These are phyloP conservation scores for Liodrosophila aerea DNA, from an alignment of 2,888 invertebrate species.

Conservation along the genomic window DNA sequence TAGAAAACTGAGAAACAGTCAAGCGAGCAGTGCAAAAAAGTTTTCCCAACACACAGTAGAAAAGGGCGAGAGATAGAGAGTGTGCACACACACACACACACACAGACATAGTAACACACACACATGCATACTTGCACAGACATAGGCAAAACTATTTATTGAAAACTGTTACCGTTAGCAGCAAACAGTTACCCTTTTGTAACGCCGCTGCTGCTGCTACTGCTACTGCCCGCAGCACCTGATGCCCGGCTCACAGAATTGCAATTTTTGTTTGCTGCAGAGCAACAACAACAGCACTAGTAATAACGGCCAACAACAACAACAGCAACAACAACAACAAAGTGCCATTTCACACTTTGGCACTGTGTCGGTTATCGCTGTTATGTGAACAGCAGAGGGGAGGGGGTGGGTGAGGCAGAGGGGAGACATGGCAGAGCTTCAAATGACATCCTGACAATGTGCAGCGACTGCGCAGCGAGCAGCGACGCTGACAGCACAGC, in stretches of 20 bases:
- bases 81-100: conserved; percentile 26
- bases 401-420: conserved; percentile 5
- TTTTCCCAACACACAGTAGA: conserved; percentile 41
- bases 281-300: conserved; percentile 23
- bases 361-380: conserved; percentile 63
- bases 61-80: no score
- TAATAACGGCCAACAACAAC: conserved; percentile 2
- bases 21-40: conserved; percentile 69
- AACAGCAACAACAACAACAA: conserved; percentile 26
- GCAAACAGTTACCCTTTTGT: conserved; percentile 56
- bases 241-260: conserved; percentile 37
- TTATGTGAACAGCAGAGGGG: conserved; percentile 19
- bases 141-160: conserved; percentile 71
- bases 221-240: conserved; percentile 8
- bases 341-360: conserved; percentile 65
- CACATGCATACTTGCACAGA: conserved; percentile 24
- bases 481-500: conserved; percentile 6
- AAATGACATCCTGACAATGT: conserved; percentile 60
- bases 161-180: conserved; percentile 75
- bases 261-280: conserved; percentile 53
- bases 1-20: conserved; percentile 50
- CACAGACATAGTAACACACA: conserved; percentile 4
- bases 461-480: conserved; percentile 21
- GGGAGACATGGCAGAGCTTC: conserved; percentile 20
- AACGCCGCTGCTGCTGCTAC: neutral